These are phyloP conservation scores for Solenopsis fugax DNA, from an alignment of 1,140 invertebrate genomes.

Conservation along the genomic window DNA sequence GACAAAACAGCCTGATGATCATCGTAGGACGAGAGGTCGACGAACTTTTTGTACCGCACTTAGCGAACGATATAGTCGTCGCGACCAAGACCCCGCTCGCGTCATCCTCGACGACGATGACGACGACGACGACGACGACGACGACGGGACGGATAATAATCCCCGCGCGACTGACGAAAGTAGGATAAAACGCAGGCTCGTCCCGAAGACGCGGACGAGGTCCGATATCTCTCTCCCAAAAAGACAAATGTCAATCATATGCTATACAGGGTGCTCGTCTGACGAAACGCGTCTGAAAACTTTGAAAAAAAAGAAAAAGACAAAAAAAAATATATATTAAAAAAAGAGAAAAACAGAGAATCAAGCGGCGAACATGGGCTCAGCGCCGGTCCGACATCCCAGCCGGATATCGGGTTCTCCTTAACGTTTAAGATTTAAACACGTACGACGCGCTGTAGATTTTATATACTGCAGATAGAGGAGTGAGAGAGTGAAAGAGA, in stretches of 20 bases:
- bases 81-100: constrained; percentile 8
- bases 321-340: constrained; percentile 41
- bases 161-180: constrained; percentile 54
- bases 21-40: constrained; percentile 22
- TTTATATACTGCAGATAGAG: constrained; percentile 64
- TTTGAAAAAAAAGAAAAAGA: constrained; percentile 60
- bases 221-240: constrained; percentile 68
- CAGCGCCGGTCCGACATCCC: constrained; percentile 67
- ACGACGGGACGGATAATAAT: constrained; percentile 25
- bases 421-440: constrained; percentile 66
- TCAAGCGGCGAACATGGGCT: constrained; percentile 51
- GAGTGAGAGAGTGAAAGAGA: neutral
- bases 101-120: constrained; percentile 11
- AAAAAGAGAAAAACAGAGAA: constrained; percentile 5
- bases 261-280: constrained; percentile 76
- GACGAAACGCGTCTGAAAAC: constrained; percentile 69
- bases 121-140: constrained; percentile 7
- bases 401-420: constrained; percentile 72
- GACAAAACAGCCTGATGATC: constrained; percentile 21
- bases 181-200: constrained; percentile 54
- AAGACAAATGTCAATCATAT: constrained; percentile 74
- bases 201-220: constrained; percentile 55
- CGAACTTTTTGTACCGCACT: constrained; percentile 31
- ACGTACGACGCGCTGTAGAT: constrained; percentile 63
- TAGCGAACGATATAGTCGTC: constrained; percentile 7